A percentile compares a stretch with the other conserved stretches of the same genome.
These are phyloP conservation scores for Drosophila sulfurigaster DNA, from an alignment of 1,140 invertebrate genomes.

Conservation along the genomic window DNA sequence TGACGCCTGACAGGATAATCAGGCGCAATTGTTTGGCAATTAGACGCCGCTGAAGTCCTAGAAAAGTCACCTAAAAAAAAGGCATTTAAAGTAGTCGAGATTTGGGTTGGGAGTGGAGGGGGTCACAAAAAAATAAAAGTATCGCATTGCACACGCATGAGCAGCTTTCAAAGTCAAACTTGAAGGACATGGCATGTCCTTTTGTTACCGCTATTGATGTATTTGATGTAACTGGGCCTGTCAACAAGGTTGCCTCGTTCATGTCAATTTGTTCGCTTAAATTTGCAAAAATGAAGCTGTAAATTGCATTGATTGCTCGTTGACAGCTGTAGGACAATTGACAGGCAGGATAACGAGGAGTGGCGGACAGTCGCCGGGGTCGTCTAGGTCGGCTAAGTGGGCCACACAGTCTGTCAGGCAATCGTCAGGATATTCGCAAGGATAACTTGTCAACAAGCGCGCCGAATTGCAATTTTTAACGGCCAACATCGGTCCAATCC, in stretches of 20 bases:
- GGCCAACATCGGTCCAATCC: slow-evolving; percentile 52
- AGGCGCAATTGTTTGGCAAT: slow-evolving; percentile 79
- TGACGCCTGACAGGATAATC: slow-evolving; percentile 75
- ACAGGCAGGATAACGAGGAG: slow-evolving; percentile 51
- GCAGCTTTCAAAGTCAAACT: slow-evolving; percentile 69
- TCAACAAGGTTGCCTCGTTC: slow-evolving; percentile 52
- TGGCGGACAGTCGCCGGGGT: slow-evolving; percentile 1
- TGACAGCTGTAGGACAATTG: slow-evolving; percentile 74
- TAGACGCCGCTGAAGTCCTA: slow-evolving; percentile 69
- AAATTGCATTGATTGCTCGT: slow-evolving; percentile 78
- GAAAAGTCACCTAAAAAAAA: slow-evolving; percentile 63
- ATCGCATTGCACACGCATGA: slow-evolving; percentile 76
- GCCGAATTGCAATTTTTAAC: slow-evolving; percentile 71
- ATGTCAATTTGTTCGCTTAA: slow-evolving; percentile 57
- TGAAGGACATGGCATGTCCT: slow-evolving; percentile 67
- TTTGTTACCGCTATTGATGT: slow-evolving; percentile 39
- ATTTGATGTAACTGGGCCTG: slow-evolving; percentile 51
- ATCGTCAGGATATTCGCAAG: slow-evolving; percentile 17
- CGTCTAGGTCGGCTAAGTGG: slow-evolving; percentile 25
- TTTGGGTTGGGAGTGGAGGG: not conserved
- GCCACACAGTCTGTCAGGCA: slow-evolving; percentile 48
- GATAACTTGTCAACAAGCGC: slow-evolving; percentile 71
- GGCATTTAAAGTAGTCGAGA: slow-evolving; percentile 61
- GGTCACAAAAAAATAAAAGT: slow-evolving; percentile 42
- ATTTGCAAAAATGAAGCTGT: slow-evolving; percentile 81